Evolutionary conservation across 2,797 vertebrate genomes (phyloP).

Genomic region (Platyrinchus mystaceus): DNA sequence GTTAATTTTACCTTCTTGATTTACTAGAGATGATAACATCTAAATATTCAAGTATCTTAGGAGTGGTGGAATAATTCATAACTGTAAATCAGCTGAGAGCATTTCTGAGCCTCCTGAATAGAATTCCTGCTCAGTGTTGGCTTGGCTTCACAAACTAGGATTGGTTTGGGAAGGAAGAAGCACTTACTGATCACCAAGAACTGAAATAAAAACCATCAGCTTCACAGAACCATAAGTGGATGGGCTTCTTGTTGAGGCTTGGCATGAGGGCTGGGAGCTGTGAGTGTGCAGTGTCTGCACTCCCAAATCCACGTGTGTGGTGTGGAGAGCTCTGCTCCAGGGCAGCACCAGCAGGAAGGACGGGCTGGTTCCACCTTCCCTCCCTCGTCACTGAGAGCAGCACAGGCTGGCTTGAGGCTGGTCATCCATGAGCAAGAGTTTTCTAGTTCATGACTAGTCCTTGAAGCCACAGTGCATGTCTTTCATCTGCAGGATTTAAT

Average conservation of each 20-base stretch:
- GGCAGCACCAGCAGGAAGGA: background rate
- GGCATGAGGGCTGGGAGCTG: background rate
- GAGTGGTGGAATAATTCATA: background rate
- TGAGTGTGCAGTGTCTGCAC: background rate
- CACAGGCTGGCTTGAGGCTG: background rate
- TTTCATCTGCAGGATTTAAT: background rate
- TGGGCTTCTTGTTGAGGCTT: background rate
- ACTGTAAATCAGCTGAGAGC: background rate
- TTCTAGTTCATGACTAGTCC: background rate
- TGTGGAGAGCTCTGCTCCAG: background rate
- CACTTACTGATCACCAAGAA: background rate
- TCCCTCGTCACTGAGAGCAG: fast-evolving
- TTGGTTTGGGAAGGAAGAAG: background rate
- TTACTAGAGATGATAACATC: conserved; percentile 27
- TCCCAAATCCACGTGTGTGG: background rate
- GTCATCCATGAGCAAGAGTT: background rate
- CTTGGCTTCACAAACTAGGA: background rate
- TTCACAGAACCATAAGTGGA: background rate
- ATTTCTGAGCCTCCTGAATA: conserved; percentile 8
- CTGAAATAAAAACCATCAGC: background rate
- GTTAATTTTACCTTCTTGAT: conserved; percentile 32
- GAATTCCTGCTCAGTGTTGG: background rate
- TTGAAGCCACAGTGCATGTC: background rate
- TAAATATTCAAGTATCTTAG: background rate
- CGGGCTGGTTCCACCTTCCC: fast-evolving